Conservation (phyloP, 2,113 vertebrate species). For the Paracanthobrama guichenoti region DNA sequence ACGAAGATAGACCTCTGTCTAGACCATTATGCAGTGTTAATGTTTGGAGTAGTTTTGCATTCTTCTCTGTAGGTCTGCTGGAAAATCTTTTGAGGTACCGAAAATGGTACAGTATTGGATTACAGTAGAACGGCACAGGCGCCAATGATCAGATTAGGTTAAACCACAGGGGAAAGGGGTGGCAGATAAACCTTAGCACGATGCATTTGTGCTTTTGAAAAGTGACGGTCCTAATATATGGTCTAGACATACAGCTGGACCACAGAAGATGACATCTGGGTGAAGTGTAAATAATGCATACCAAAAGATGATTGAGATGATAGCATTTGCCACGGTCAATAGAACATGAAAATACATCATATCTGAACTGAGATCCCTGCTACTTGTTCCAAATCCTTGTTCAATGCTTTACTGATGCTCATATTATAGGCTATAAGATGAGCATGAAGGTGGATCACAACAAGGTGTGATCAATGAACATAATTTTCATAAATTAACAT, state of each 20-base stretch:
- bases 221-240: not conserved
- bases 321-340: not conserved
- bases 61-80: slow-evolving; percentile 33
- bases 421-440: not conserved
- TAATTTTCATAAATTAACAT: not conserved
- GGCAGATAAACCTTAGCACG: not conserved
- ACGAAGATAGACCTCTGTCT: not conserved
- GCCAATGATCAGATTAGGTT: slow-evolving; percentile 50
- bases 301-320: not conserved
- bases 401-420: not conserved
- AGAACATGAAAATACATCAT: not conserved
- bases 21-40: slow-evolving; percentile 6
- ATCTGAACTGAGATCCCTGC: not conserved
- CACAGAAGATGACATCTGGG: not conserved
- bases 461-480: not conserved
- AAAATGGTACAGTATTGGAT: slow-evolving; percentile 59
- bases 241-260: slow-evolving; percentile 1
- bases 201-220: slow-evolving; percentile 17
- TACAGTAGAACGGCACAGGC: slow-evolving; percentile 60
- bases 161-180: slow-evolving; percentile 15
- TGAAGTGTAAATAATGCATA: not conserved
- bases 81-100: slow-evolving; percentile 49
- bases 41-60: slow-evolving; percentile 25
- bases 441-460: not conserved
- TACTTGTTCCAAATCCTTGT: not conserved